Percentiles rank a stretch among this genome's conserved stretches.
phyloP scores from a whole-genome alignment of 2,113 vertebrate genomes.

The Neoarius graeffei region DNA sequence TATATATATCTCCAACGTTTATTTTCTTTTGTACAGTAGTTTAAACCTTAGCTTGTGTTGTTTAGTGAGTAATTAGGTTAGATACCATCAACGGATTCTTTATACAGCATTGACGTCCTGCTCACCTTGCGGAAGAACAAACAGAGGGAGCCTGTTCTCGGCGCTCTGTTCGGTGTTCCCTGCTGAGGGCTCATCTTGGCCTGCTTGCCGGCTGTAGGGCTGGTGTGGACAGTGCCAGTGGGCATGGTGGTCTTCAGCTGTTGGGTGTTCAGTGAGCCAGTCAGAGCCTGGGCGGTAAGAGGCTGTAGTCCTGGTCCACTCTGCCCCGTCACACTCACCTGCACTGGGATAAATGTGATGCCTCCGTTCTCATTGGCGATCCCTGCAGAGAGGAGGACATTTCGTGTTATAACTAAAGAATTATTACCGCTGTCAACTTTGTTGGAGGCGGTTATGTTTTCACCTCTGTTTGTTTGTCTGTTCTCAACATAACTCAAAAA shows the following conservation, averaged over 20 bases:
- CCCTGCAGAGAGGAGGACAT: constrained; percentile 65
- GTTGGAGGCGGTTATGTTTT: no score
- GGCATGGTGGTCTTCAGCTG: constrained; percentile 57
- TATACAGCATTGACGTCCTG: neutral
- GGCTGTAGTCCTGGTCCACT: constrained; percentile 68
- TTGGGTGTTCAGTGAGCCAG: constrained; percentile 65
- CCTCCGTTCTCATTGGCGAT: constrained; percentile 74
- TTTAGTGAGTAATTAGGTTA: neutral
- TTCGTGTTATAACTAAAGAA: neutral
- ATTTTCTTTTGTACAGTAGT: neutral
- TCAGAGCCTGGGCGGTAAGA: constrained; percentile 77
- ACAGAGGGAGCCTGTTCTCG: constrained; percentile 87
- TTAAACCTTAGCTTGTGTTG: neutral
- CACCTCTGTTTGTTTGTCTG: no score
- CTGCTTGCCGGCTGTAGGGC: constrained; percentile 72
- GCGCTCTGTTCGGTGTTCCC: constrained; percentile 68
- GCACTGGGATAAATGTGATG: constrained; percentile 83
- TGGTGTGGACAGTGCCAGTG: constrained; percentile 63
- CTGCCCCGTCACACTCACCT: constrained; percentile 63
- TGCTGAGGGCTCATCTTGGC: constrained; percentile 69
- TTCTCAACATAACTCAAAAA: no score
- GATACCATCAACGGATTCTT: neutral
- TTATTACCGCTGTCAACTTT: no score
- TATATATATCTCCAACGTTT: no score
- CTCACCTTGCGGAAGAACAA: constrained; percentile 95